Conservation (phyloP, 2,888 invertebrate species). For the Apotomis turbidana region DNA sequence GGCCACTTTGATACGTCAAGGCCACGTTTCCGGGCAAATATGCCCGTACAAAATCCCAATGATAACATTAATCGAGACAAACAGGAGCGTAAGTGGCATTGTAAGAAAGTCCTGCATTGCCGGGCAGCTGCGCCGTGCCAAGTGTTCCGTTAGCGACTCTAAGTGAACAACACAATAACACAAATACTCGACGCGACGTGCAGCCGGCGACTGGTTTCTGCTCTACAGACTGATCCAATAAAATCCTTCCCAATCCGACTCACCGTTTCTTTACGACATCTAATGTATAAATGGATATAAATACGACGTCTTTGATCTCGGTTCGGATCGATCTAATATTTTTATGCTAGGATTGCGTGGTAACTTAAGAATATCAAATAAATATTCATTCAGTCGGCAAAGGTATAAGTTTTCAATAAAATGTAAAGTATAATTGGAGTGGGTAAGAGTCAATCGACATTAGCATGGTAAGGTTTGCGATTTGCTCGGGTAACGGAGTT, state of each 20-base stretch:
- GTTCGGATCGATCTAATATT: constrained; percentile 33
- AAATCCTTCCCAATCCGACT: constrained; percentile 43
- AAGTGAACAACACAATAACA: constrained; percentile 35
- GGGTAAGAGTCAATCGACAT: constrained; percentile 43
- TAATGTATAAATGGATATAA: constrained; percentile 36
- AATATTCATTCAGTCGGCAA: constrained; percentile 26
- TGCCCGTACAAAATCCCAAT: no score
- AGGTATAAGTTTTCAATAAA: constrained; percentile 14
- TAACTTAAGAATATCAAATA: constrained; percentile 33
- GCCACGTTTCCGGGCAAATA: no score
- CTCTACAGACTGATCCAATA: constrained; percentile 43
- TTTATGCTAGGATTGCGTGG: constrained; percentile 29
- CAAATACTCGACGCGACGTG: constrained; percentile 34
- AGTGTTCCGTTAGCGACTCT: constrained; percentile 23
- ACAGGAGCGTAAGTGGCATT: neutral
- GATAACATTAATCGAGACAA: neutral
- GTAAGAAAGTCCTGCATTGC: neutral
- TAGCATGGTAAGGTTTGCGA: constrained; percentile 51
- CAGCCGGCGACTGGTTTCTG: constrained; percentile 42
- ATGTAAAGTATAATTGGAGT: constrained; percentile 6
- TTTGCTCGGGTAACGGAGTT: constrained; percentile 61
- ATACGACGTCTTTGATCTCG: constrained; percentile 43
- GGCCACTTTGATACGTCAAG: no score
- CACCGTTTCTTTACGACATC: constrained; percentile 43
- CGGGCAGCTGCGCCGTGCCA: neutral